Conservation (phyloP, 1,140 invertebrate species). For the Apolygus lucorum region DNA sequence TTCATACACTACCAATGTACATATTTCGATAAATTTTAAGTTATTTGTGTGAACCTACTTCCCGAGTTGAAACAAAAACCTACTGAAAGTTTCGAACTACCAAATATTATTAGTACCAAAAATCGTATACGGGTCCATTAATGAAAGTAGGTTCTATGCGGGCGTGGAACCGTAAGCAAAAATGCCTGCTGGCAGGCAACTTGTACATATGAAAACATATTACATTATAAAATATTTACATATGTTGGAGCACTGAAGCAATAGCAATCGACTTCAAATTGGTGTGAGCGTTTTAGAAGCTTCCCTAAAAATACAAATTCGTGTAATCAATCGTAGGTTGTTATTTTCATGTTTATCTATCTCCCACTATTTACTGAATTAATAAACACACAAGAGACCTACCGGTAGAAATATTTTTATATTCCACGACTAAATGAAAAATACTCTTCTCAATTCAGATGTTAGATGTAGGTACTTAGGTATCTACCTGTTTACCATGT, state of each 20-base stretch:
- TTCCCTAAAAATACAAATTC: background rate
- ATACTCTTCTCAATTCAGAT: background rate
- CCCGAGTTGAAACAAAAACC: too few species aligned
- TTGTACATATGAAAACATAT: background rate
- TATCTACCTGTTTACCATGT: too few species aligned
- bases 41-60: background rate
- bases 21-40: background rate
- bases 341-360: too few species aligned
- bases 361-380: too few species aligned
- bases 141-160: background rate
- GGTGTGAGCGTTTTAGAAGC: background rate
- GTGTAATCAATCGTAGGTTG: background rate
- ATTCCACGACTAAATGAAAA: background rate
- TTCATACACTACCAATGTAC: background rate
- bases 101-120: background rate
- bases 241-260: background rate
- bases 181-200: background rate
- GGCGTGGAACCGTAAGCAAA: background rate
- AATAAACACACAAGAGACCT: background rate
- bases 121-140: background rate
- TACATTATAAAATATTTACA: background rate
- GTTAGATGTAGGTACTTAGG: too few species aligned
- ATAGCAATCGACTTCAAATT: background rate
- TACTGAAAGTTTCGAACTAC: background rate
- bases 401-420: background rate